Percentiles rank a stretch among this genome's conserved stretches.
Conservation (phyloP, 2,113 vertebrate genomes). For the Rutilus rutilus region DNA sequence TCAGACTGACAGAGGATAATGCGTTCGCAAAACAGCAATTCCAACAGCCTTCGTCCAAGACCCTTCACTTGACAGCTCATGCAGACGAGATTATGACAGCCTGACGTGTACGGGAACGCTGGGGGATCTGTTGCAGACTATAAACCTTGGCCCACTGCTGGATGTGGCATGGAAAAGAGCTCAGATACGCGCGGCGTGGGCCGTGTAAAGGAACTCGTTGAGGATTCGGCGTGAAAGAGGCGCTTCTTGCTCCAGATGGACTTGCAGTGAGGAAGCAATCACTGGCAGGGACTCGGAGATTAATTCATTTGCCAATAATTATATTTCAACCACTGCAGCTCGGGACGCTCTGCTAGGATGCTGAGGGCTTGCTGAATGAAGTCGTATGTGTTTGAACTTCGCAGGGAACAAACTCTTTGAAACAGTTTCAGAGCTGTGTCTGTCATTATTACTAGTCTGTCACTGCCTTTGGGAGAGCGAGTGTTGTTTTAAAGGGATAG, state of each 20-base stretch:
- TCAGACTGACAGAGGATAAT: constrained; percentile 15
- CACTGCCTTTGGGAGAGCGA: neutral
- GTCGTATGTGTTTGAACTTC: constrained; percentile 8
- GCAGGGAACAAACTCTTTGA: constrained; percentile 43
- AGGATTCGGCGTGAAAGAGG: constrained; percentile 18
- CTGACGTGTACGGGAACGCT: constrained; percentile 52
- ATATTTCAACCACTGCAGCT: constrained; percentile 52
- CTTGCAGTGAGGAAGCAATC: constrained; percentile 43
- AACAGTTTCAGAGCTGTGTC: constrained; percentile 47
- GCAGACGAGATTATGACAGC: constrained; percentile 55
- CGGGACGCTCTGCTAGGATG: constrained; percentile 31
- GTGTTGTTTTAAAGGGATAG: neutral
- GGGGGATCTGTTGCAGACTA: constrained; percentile 53
- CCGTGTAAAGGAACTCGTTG: constrained; percentile 41
- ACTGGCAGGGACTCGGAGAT: constrained; percentile 51
- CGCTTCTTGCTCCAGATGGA: constrained; percentile 32
- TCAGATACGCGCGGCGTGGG: constrained; percentile 25
- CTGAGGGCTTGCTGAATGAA: constrained; percentile 23
- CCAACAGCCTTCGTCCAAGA: constrained; percentile 27
- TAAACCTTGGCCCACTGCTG: constrained; percentile 43
- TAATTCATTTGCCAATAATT: constrained; percentile 63
- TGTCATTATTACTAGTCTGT: neutral
- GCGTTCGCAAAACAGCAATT: constrained; percentile 17
- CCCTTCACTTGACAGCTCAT: constrained; percentile 55
- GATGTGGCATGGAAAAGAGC: constrained; percentile 34